Evolutionary conservation across 1,140 invertebrate species (phyloP), one percentile per base, ranked within the genome.

Genomic region (Saccostrea glomerata): DNA sequence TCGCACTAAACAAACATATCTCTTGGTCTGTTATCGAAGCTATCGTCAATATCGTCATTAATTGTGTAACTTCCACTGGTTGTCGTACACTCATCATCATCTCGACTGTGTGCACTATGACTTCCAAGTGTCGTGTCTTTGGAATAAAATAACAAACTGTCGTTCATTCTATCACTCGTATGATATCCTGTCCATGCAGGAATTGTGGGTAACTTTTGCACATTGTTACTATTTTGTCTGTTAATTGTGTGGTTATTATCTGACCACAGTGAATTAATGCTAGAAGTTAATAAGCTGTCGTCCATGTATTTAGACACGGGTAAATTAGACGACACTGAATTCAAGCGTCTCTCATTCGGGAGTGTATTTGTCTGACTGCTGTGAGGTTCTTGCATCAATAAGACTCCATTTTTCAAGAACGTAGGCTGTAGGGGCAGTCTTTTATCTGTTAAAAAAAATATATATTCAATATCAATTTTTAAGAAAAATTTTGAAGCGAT

Each of bases 71-170:
- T 90, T 5, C 89, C 89, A 1, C 86, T 87, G 9, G 89, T 90
- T 11, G 89, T 90, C 6, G 89, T 90, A 13, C 58, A 77, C 30
- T 85, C 87, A 30, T 88, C 86, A 12, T 90, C 89, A 60, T 90
- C 89, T n/a, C 89, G 84, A 73, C 89, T 90, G 20, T 90, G 89
- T n/a, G 87, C 87, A 82, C 89, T 90, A 11, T 88, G 87, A 85
- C 87, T 88, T 23, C 87, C 87, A n/a, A 88, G 55, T 36, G 87
- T 88, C 2, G 58, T 63, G 58, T 88, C 87, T 84, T 87, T 87
- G 70, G 70, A 77, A 82, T 88, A 88, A 85, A 88, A 88, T n/a
- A 88, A n/a, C 70, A 84, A 66, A 85, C 70, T 85, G 73, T 63
- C 86, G 55, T 85, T 54, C 85, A 89, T 87, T 36, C 82, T 58